Conservation (phyloP, 2,888 invertebrate species). For the Brenthis hecate region DNA sequence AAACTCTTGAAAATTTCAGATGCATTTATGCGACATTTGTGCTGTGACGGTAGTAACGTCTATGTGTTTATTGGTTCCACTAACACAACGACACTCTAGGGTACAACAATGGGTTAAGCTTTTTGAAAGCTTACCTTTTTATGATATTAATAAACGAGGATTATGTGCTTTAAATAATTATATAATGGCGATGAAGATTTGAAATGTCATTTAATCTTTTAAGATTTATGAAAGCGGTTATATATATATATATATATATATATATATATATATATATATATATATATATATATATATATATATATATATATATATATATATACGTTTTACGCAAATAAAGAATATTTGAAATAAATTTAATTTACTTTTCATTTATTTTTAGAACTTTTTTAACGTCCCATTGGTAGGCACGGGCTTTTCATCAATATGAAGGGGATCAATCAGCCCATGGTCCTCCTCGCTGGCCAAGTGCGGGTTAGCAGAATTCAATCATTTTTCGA, state of each 20-base stretch:
- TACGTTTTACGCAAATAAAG: background rate
- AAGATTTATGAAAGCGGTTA: background rate
- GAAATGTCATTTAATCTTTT: background rate
- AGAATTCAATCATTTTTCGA: too few relatives aligned
- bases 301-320: background rate
- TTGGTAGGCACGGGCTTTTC: too few relatives aligned
- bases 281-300: background rate
- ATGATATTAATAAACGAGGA: conserved; percentile 58
- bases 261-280: background rate
- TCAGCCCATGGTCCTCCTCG: too few relatives aligned
- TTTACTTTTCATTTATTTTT: too few relatives aligned
- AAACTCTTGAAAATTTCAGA: conserved; percentile 48
- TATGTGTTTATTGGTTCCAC: conserved; percentile 62
- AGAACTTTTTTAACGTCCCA: too few relatives aligned
- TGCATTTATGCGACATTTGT: conserved; percentile 67
- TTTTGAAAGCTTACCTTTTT: conserved; percentile 54
- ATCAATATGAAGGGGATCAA: too few relatives aligned
- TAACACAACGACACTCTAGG: conserved; percentile 56
- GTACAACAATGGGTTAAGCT: conserved; percentile 66
- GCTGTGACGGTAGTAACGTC: conserved; percentile 73
- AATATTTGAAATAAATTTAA: too few relatives aligned
- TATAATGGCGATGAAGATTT: conserved; percentile 41
- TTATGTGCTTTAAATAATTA: conserved; percentile 51
- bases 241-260: background rate
- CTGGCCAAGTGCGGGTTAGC: too few relatives aligned